phyloP scores from a whole-genome alignment of 2,888 invertebrate genomes.

The Sinotaia quadrata region DNA sequence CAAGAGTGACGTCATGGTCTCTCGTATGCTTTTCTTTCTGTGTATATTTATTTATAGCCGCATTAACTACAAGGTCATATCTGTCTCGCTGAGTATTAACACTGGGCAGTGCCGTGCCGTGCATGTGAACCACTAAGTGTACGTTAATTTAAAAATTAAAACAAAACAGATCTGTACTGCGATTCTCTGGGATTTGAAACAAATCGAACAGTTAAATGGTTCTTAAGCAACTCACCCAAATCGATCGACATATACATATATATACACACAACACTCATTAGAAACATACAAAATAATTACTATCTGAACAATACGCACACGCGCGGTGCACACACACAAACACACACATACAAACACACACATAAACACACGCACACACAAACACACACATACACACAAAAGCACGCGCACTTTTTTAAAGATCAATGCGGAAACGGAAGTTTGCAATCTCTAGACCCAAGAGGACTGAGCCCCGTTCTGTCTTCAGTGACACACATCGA shows the following conservation, averaged over 20 bases:
- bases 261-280: constrained; percentile 16
- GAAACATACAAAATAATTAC: neutral
- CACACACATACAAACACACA: constrained; percentile 7
- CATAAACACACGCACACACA: constrained; percentile 5
- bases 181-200: no score
- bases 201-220: no score
- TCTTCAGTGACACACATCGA: no score
- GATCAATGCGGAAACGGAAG: neutral
- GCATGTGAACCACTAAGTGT: no score
- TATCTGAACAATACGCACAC: neutral
- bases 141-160: no score
- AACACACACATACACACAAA: neutral
- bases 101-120: no score
- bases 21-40: no score
- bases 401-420: neutral
- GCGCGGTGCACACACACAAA: neutral
- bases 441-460: neutral
- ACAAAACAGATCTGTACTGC: no score
- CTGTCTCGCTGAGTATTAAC: no score
- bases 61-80: no score
- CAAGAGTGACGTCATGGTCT: no score
- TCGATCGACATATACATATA: constrained; percentile 7
- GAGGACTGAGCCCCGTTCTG: neutral
- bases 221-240: neutral
- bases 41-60: no score